Conservation (phyloP, 2,113 vertebrate species). For the Willisornis vidua region DNA sequence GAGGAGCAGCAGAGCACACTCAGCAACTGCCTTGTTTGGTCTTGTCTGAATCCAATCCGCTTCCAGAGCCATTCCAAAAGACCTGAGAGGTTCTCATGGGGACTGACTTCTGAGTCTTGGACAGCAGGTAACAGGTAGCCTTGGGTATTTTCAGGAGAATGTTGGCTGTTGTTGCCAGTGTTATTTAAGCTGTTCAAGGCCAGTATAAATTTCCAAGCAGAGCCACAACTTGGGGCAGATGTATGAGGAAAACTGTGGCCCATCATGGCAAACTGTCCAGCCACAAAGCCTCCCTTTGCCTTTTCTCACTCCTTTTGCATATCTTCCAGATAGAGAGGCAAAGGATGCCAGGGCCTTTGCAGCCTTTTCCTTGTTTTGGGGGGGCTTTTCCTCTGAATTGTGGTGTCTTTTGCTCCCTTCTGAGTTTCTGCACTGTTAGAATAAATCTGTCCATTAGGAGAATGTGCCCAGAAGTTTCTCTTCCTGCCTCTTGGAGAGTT, state of each 20-base stretch:
- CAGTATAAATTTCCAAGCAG: neutral
- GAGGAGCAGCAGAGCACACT: neutral
- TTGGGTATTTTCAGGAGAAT: neutral
- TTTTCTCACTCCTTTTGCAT: neutral
- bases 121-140: neutral
- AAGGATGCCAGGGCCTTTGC: neutral
- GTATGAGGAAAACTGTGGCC: neutral
- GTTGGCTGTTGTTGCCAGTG: neutral
- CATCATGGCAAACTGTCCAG: neutral
- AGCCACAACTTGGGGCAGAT: neutral
- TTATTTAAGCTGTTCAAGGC: neutral
- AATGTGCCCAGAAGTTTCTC: accelerated
- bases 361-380: neutral
- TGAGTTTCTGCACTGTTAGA: neutral
- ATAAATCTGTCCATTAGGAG: neutral
- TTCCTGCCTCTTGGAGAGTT: neutral
- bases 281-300: neutral
- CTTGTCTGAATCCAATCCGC: neutral
- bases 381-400: neutral
- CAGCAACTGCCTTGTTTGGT: neutral
- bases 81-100: neutral
- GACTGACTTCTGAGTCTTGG: neutral
- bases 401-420: neutral
- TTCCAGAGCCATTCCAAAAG: neutral
- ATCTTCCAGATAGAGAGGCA: neutral